phyloP scores from a whole-genome alignment of 2,888 invertebrate species.

The Ochropleura plecta region DNA sequence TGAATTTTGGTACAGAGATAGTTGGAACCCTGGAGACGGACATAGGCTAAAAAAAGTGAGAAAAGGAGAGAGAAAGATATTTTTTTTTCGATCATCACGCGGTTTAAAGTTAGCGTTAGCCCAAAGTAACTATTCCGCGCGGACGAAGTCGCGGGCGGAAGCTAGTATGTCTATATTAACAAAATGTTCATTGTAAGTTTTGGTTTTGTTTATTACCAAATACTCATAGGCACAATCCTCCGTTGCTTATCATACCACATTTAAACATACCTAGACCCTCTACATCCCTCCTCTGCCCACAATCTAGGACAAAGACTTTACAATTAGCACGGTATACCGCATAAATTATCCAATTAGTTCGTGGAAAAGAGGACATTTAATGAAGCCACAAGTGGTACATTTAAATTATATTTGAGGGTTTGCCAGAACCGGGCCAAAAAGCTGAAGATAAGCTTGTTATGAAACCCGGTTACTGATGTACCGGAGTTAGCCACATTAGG shows the following conservation, averaged over 20 bases:
- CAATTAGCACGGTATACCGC: constrained; percentile 16
- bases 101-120: no score
- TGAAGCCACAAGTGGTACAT: constrained; percentile 45
- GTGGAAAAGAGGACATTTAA: constrained; percentile 27
- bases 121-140: no score
- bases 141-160: no score
- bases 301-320: constrained; percentile 19
- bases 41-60: no score
- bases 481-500: constrained; percentile 19
- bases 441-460: constrained; percentile 40
- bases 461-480: constrained; percentile 14
- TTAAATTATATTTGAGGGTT: constrained; percentile 35
- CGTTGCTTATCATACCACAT: not conserved
- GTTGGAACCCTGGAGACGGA: no score
- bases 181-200: no score
- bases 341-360: constrained; percentile 49
- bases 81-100: no score
- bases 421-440: constrained; percentile 5
- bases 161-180: no score
- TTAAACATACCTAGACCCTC: not conserved
- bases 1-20: no score
- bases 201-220: not conserved
- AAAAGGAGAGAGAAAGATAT: no score
- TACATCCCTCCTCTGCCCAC: not conserved
- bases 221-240: not conserved